A percentile compares a stretch with the other conserved stretches of the same genome.
These are phyloP conservation scores for Sisyra nigra DNA, from an alignment of 2,888 invertebrate genomes.

Conservation along the genomic window DNA sequence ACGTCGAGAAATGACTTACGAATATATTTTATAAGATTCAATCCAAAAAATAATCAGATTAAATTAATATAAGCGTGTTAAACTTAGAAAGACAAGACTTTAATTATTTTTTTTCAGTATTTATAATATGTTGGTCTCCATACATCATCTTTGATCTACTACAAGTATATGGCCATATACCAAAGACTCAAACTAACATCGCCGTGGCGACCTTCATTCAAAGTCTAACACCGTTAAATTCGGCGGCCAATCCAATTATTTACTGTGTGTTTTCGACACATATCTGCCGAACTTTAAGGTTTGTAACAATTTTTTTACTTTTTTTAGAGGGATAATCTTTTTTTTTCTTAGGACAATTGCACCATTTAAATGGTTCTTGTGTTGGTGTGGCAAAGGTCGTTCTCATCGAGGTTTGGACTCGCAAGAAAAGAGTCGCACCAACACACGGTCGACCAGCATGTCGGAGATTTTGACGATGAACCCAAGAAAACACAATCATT, in stretches of 20 bases:
- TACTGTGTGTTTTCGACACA: conserved; percentile 87
- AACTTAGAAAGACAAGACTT: too few species aligned
- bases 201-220: conserved; percentile 84
- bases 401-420: conserved; percentile 23
- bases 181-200: conserved; percentile 59
- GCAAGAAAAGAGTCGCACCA: conserved; percentile 34
- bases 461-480: conserved; percentile 20
- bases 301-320: conserved; percentile 16
- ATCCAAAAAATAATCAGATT: too few species aligned
- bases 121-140: conserved; percentile 89
- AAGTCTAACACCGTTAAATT: conserved; percentile 80
- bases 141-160: conserved; percentile 85
- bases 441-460: conserved; percentile 29
- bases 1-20: too few species aligned
- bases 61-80: too few species aligned
- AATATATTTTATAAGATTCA: too few species aligned
- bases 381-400: conserved; percentile 20
- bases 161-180: conserved; percentile 73
- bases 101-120: conserved; percentile 48
- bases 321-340: neutral
- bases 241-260: conserved; percentile 87
- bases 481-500: conserved; percentile 9
- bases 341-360: conserved; percentile 31
- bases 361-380: conserved; percentile 47
- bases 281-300: conserved; percentile 74